Base-by-base conservation (phyloP, 2,888 invertebrate species). In the Loripinus fragilis region DNA sequence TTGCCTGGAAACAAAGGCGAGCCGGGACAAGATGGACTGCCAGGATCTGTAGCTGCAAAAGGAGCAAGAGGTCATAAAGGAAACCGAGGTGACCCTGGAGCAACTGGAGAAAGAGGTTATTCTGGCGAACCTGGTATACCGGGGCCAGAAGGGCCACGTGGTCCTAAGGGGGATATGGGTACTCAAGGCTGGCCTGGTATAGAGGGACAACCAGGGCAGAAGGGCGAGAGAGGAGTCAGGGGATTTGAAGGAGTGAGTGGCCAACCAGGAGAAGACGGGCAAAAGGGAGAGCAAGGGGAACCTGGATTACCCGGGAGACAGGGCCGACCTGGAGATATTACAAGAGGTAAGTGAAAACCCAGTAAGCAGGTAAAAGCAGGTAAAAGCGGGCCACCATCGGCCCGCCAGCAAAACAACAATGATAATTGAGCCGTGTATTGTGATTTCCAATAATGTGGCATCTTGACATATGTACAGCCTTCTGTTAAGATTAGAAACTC, bases 261-360 rank as follows among this genome's bases (percentile, higher is more conserved):
- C 0, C 12, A 12, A 7, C 55, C 66, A 30, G 78, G 78, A 3
- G 25, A n/a, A 0, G 45, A 38, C 12, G 79, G 79, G 0, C 28
- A 64, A 8, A 30, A 23, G 15, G 79, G 79, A 41, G 10, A n/a
- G 3, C 79, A 67, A 20, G 79, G 75, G 12, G 38, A 23, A n/a
- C 66, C 60, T 23, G 79, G 79, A 17, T 25, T 72, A 12, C 35
- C 52, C 15, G 79, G 79, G 2, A 52, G 64, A 10, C 20, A 20
- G 25, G 79, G 79, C 5, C 33, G 45, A 17, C 52, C 65, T 8
- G 83, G 83, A 8, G 77, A 77, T 70, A 80, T 83, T 33, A 83
- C 77, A n/a, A 80, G 71, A 77, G 71, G 81, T n/a, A n/a, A n/a
- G n/a, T n/a, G n/a, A n/a, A n/a, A n/a, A n/a, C n/a, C n/a, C n/a